A percentile compares a stretch with the other conserved stretches of the same genome.
These are phyloP conservation scores for Nothocercus nigrocapillus DNA, from an alignment of 2,113 vertebrate genomes.

Conservation along the genomic window DNA sequence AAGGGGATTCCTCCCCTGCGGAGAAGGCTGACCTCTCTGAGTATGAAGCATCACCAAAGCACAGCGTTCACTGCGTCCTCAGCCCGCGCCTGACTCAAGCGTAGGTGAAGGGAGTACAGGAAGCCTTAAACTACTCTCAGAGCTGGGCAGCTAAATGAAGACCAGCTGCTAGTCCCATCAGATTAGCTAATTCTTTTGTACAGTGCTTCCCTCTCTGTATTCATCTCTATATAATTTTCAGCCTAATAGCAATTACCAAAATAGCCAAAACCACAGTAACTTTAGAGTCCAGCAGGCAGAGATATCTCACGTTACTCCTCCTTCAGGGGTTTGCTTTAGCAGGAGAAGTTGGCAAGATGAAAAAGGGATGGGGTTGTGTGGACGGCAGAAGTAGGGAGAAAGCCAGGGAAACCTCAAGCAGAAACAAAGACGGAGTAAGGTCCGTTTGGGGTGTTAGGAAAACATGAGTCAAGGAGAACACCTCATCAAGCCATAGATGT, in stretches of 20 bases:
- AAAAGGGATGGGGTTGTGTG: background rate
- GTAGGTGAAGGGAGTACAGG: background rate
- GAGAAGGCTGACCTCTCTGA: background rate
- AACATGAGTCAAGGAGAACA: background rate
- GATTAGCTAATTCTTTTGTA: conserved; percentile 50
- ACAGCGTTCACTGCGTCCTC: background rate
- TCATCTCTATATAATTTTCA: background rate
- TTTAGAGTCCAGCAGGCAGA: conserved; percentile 24
- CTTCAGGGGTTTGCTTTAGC: conserved; percentile 40
- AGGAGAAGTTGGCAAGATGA: background rate
- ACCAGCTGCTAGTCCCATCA: conserved; percentile 62
- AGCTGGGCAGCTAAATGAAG: background rate
- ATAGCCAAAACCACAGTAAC: conserved; percentile 38
- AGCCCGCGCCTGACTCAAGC: background rate
- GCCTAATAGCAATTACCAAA: background rate
- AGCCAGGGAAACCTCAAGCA: background rate
- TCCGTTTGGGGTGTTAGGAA: background rate
- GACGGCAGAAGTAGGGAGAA: background rate
- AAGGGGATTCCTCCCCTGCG: background rate
- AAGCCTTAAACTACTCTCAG: background rate
- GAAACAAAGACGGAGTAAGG: background rate
- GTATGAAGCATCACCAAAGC: background rate
- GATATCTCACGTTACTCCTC: conserved; percentile 16
- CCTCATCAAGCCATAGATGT: conserved; percentile 5
- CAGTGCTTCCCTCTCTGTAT: background rate